These are phyloP conservation scores for Drosophila yooni DNA, from an alignment of 2,888 invertebrate species.

Conservation along the genomic window DNA sequence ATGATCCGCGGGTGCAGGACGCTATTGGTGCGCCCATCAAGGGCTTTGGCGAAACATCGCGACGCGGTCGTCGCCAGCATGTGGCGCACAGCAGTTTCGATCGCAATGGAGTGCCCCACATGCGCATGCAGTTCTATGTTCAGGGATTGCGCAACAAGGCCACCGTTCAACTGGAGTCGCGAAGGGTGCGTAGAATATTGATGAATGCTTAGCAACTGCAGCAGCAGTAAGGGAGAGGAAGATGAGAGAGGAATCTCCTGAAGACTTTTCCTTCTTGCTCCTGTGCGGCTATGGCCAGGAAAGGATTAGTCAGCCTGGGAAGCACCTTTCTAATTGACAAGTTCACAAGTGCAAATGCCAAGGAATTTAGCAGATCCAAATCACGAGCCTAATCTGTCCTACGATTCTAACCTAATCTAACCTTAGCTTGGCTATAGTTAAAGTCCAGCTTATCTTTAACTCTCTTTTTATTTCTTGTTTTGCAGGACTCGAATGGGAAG, in stretches of 20 bases:
- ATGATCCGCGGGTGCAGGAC: slow-evolving; percentile 91
- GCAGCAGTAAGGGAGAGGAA: neutral
- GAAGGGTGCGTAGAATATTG: slow-evolving; percentile 87
- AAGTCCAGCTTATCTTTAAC: neutral
- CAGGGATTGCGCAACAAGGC: slow-evolving; percentile 93
- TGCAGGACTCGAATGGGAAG: slow-evolving; percentile 90
- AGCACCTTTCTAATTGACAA: too few relatives aligned
- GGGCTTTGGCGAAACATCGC: slow-evolving; percentile 94
- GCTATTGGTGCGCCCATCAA: slow-evolving; percentile 95
- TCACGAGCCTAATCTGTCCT: too few relatives aligned
- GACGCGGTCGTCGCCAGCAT: slow-evolving; percentile 92
- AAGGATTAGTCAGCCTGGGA: too few relatives aligned
- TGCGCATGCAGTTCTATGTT: slow-evolving; percentile 96
- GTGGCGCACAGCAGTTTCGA: slow-evolving; percentile 92
- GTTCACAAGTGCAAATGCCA: too few relatives aligned
- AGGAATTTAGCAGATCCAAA: too few relatives aligned
- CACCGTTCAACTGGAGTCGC: slow-evolving; percentile 94
- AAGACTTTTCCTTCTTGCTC: too few relatives aligned
- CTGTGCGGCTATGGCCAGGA: too few relatives aligned
- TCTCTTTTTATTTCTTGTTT: slow-evolving; percentile 83
- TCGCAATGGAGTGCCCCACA: slow-evolving; percentile 90
- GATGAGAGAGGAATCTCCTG: neutral
- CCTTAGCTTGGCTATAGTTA: too few relatives aligned
- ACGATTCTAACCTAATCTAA: too few relatives aligned
- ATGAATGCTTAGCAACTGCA: neutral